Base-by-base conservation (phyloP, 2,797 vertebrate species). In the Pachyuromys duprasi region DNA sequence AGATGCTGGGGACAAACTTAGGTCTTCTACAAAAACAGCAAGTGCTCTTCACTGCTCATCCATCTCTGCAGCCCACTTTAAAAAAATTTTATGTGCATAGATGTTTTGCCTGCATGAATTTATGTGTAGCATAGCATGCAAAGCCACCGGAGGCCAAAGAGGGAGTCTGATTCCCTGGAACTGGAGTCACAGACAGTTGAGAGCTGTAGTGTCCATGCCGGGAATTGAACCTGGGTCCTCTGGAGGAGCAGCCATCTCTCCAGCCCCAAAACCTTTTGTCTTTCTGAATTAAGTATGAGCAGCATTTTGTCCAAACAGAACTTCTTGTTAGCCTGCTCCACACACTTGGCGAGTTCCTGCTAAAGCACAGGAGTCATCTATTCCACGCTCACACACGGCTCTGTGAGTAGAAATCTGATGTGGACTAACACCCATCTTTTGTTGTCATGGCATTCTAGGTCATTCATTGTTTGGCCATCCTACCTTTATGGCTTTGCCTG, bases 211-310 rank as follows among this genome's bases (percentile, higher is more conserved):
- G 42, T n/a, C 45, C 18, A 1, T 53, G 45, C 42, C n/a, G 63
- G 42, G 63, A 67, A 86, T 86, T 69, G 42, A 53, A 53, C 33
- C 31, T 69, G 63, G 63, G 63, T 86, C 82, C 31, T 86, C 63
- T 53, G 31, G 45, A 69, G n/a, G 31, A 69, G 45, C 28, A 86
- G 7, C 6, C 20, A 69, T 86, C 42, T 69, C 45, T 15, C 63
- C 31, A 53, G 12, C 72, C 62, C 89, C 60, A 89, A 57, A n/a
- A 75, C n/a, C 89, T 88, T 96, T 31, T 76, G 1, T 55, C 22
- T 42, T 93, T 6, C 22, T 75, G 53, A 89, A 67, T 74, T 89
- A 82, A 57, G 33, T 67, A 91, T 62, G 94, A 81, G 57, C 63
- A 67, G 24, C n/a, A 80, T 33, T 88, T 49, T 88, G 14, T 76